phyloP scores from a whole-genome alignment of 1,140 invertebrate genomes.

The Heliconius eleuchia region DNA sequence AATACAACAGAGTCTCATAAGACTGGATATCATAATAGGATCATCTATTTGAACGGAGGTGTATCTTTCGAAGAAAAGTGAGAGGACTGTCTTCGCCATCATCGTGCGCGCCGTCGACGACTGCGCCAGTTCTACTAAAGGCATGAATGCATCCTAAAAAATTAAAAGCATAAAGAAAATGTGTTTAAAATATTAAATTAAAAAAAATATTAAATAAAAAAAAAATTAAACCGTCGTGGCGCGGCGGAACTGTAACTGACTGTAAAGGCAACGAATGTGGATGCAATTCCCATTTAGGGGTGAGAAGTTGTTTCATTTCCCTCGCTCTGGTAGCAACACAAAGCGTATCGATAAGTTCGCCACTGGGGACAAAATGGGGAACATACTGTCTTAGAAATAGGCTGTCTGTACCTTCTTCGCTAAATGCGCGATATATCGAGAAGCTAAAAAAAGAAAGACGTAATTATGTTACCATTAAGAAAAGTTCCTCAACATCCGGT shows the following conservation, averaged over 20 bases:
- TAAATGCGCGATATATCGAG: neutral
- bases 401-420: no score
- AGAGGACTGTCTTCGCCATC: constrained; percentile 91
- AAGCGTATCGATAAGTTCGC: no score
- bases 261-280: no score
- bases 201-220: no score
- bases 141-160: constrained; percentile 92
- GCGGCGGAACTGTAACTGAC: no score
- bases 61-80: constrained; percentile 82
- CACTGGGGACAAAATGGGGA: no score
- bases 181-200: no score
- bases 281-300: no score
- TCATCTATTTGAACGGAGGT: constrained; percentile 84
- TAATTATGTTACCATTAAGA: constrained; percentile 86
- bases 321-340: no score
- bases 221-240: no score
- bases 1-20: constrained; percentile 93
- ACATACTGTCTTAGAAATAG: no score
- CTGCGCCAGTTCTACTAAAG: constrained; percentile 94
- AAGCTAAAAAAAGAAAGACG: neutral
- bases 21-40: constrained; percentile 91
- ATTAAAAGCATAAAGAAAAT: neutral
- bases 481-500: constrained; percentile 88
- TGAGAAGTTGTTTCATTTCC: no score
- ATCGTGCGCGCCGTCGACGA: constrained; percentile 91